Conservation (phyloP, 1,140 invertebrate species). For the Prorops nasuta region DNA sequence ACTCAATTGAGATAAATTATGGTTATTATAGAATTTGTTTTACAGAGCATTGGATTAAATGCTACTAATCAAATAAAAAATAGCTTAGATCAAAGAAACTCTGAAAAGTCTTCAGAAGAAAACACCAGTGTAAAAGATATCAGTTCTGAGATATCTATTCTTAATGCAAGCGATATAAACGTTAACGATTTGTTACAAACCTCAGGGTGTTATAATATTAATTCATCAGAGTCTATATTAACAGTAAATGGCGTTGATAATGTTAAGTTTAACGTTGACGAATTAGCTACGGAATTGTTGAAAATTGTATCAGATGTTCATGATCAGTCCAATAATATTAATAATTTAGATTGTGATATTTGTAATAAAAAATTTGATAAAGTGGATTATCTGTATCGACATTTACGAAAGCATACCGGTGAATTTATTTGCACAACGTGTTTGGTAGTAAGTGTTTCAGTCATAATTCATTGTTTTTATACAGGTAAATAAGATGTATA, state of each 20-base stretch:
- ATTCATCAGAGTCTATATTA: conserved; percentile 22
- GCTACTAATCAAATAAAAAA: too few relatives aligned
- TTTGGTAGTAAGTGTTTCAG: conserved; percentile 19
- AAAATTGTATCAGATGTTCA: conserved; percentile 19
- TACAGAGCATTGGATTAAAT: too few relatives aligned
- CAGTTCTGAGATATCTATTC: conserved; percentile 9
- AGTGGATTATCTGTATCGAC: conserved; percentile 50
- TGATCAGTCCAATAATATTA: neutral
- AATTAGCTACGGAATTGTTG: conserved; percentile 19
- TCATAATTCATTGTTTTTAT: neutral
- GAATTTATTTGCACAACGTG: conserved; percentile 47
- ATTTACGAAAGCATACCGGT: conserved; percentile 54
- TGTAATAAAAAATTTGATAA: conserved; percentile 51
- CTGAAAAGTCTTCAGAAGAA: too few relatives aligned
- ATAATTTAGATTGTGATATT: conserved; percentile 49
- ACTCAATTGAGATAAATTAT: too few relatives aligned
- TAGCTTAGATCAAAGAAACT: too few relatives aligned
- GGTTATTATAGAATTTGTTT: too few relatives aligned
- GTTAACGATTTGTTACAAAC: conserved; percentile 22
- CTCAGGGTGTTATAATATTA: too few relatives aligned
- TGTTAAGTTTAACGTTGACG: conserved; percentile 21
- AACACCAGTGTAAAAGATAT: too few relatives aligned
- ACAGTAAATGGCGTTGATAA: neutral
- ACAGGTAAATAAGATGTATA: neutral
- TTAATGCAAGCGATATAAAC: conserved; percentile 18